Evolutionary conservation across 1,140 invertebrate genomes (phyloP), one percentile per base, ranked within the genome.

Genomic region (Temnothorax longispinosus): DNA sequence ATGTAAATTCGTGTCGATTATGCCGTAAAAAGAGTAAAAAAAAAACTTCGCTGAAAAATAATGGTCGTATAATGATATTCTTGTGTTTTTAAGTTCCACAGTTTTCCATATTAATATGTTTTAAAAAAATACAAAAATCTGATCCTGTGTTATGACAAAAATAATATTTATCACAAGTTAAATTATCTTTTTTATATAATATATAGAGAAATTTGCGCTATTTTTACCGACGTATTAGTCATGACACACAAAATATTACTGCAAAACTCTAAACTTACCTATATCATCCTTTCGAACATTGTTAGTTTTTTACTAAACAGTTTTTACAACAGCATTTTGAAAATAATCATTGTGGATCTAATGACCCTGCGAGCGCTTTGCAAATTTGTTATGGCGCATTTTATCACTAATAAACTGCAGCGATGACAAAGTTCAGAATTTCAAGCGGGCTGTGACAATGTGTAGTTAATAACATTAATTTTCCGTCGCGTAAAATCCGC

Each of bases 381-480:
- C 41, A 75, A 74, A 60, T 62, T 75, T 38, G 80, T 75, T 84
- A 60, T 38, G 52, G 41, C 41, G 18, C 56, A 50, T 62, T 84
- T 84, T 84, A 84, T 84, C 80, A 74, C 38, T 74, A 82, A 82
- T 82, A 74, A 84, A 75, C 80, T 75, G 41, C 54, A 47, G 44
- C 44, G 41, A 84, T 84, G 80, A 75, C 56, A 84, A 81, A 87
- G 88, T 82, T 89, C n/a, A 60, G 60, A 81, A 90, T 87, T 85
- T 90, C 88, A 87, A 89, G 76, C 76, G 65, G 11, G 38, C 21
- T 56, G 52, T 52, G 82, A 56, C 67, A 88, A 67, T 60, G 47
- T 52, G 47, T 52, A 87, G 88, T 90, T 90, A 89, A 90, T 89
- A 89, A 89, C 76, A 88, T 90, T 90, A 90, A 90, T 89, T 82